phyloP scores from a whole-genome alignment of 1,140 invertebrate species.

The Atta colombica region DNA sequence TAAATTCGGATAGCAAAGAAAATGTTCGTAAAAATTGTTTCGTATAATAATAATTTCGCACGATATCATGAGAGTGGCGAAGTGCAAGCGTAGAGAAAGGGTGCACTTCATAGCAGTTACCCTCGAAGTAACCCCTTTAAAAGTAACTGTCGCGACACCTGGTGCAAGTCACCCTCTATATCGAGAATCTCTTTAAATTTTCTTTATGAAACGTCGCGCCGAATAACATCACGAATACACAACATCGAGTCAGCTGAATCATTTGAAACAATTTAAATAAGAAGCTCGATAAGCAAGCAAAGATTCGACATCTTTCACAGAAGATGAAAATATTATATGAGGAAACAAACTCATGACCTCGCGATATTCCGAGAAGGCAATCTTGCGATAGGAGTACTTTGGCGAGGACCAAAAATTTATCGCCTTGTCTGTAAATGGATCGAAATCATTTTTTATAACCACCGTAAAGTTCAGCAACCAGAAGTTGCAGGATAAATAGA shows the following conservation, averaged over 20 bases:
- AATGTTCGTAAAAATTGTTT: slow-evolving; percentile 64
- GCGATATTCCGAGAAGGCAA: slow-evolving; percentile 57
- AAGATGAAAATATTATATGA: slow-evolving; percentile 47
- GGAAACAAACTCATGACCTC: slow-evolving; percentile 54
- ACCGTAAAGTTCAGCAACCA: slow-evolving; percentile 67
- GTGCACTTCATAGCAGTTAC: slow-evolving; percentile 70
- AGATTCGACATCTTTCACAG: background rate
- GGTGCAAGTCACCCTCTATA: slow-evolving; percentile 69
- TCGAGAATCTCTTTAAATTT: slow-evolving; percentile 55
- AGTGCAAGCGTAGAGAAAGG: slow-evolving; percentile 61
- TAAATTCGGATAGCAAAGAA: slow-evolving; percentile 43
- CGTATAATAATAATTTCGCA: slow-evolving; percentile 74
- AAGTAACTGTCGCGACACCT: slow-evolving; percentile 80
- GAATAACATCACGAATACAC: background rate
- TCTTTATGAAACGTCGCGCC: slow-evolving; percentile 61
- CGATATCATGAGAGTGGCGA: slow-evolving; percentile 65
- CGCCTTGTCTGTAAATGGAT: slow-evolving; percentile 64
- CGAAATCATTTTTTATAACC: slow-evolving; percentile 75
- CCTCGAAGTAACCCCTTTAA: slow-evolving; percentile 79
- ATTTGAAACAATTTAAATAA: slow-evolving; percentile 57
- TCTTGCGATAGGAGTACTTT: slow-evolving; percentile 56
- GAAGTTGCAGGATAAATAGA: slow-evolving; percentile 60
- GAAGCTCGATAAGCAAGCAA: slow-evolving; percentile 25
- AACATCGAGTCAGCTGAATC: slow-evolving; percentile 35
- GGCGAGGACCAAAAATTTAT: slow-evolving; percentile 62